Evolutionary conservation across 2,113 vertebrate species (phyloP), one percentile per base, ranked within the genome.

Genomic region (Pan paniscus): DNA sequence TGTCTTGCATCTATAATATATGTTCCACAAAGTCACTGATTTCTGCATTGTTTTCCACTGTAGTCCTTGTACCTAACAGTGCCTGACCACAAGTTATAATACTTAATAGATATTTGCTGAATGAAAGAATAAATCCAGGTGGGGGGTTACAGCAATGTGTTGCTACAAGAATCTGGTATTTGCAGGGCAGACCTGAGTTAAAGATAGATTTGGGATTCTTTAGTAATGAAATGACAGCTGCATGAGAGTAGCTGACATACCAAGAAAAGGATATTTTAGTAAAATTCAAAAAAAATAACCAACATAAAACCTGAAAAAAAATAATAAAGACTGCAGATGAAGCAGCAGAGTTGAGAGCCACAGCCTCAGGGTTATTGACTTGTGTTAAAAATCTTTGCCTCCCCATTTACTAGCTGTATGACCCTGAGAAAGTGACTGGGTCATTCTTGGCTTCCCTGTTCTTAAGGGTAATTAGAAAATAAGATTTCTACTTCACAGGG

Each of bases 161-260:
- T 96, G 57, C 46, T 84, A 16, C 7, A 79, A 78, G 38, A 16
- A 93, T 93, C 27, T 83, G 64, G 32, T 52, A 90, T 89, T 97
- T 72, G 59, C 40, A 16, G 87, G 64, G 46, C 18, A 96, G 61
- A 94, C 72, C 75, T 96, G 72, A 46, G 92, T 83, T 97, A 96
- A 94, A 86, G 78, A 93, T 35, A 92, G 59, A 94, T 84, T 92
- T 64, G 43, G 50, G 82, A 93, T 52, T 84, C 87, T 89, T 94
- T 89, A 43, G 59, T 83, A 72, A 27, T 67, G 82, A 86, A 5
- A 14, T 73, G 85, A 85, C 9, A 90, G 27, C n/a, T 94, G 43
- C 79, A 35, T 93, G 52, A 79, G 73, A 89, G 48, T 91, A 87
- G 16, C 23, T 73, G 30, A 79, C 11, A 57, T 67, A 95, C 43